A percentile compares a stretch with the other conserved stretches of the same genome.
Conservation (phyloP, 1,140 invertebrate genomes). For the Pristionchus pacificus region DNA sequence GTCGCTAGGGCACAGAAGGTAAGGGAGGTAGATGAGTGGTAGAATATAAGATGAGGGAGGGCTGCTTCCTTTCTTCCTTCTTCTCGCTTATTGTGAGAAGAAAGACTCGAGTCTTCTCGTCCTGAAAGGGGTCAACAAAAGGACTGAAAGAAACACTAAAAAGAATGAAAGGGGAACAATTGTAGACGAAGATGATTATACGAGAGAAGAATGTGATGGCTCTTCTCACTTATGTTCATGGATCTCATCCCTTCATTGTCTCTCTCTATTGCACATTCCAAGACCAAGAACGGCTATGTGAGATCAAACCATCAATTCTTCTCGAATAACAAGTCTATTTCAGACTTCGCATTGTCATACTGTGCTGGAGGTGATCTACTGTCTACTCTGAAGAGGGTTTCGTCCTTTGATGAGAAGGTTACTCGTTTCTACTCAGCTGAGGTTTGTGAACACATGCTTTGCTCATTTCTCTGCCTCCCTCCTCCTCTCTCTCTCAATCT, state of each 20-base stretch:
- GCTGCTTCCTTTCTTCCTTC: too few relatives aligned
- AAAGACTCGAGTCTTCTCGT: too few relatives aligned
- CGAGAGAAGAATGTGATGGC: slow-evolving; percentile 81
- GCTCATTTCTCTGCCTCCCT: too few relatives aligned
- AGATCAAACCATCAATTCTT: too few relatives aligned
- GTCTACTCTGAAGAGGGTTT: slow-evolving; percentile 75
- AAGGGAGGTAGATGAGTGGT: too few relatives aligned
- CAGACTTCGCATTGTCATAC: slow-evolving; percentile 87
- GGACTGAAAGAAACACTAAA: too few relatives aligned
- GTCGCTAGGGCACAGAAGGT: slow-evolving; percentile 59
- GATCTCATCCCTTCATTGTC: slow-evolving; percentile 75
- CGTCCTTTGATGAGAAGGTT: slow-evolving; percentile 71
- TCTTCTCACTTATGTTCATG: slow-evolving; percentile 60
- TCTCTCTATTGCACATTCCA: slow-evolving; percentile 92
- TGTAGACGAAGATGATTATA: slow-evolving; percentile 68
- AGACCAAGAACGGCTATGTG: slow-evolving; percentile 79
- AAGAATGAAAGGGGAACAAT: background rate
- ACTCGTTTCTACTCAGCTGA: slow-evolving; percentile 88
- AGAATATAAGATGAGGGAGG: too few relatives aligned
- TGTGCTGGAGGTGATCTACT: slow-evolving; percentile 87
- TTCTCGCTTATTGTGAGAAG: too few relatives aligned
- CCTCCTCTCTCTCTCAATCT: too few relatives aligned
- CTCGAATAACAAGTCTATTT: background rate
- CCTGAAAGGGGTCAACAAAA: slow-evolving; percentile 92
- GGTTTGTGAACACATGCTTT: too few relatives aligned